Base-by-base conservation (phyloP, 2,797 vertebrate genomes). In the Borostomias antarcticus region DNA sequence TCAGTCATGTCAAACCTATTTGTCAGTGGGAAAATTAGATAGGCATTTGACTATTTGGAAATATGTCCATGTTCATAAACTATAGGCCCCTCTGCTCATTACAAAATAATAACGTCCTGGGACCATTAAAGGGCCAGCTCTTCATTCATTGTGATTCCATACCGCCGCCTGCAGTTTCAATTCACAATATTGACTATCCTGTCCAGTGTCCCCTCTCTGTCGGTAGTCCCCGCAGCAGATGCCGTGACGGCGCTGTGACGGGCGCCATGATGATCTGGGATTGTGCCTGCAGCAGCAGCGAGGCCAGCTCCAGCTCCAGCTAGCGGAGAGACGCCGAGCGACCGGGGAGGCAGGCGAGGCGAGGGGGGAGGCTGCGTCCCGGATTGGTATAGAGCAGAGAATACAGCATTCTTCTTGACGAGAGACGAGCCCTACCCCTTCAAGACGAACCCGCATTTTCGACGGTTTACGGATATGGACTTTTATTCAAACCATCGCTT, bases 191-290 rank as follows among this genome's bases (percentile, higher is more conserved):
- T 85, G 80, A 76, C 83, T 79, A 69, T 73, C 70, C 63, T 76
- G n/a, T 6, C 68, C 68, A 26, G 40, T 56, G 69, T 82, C 62
- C 56, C 74, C 1, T 40, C 61, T 21, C 54, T 19, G 57, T 66
- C 56, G 29, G 79, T 73, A 83, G 85, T 73, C 82, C 87, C 85
- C 67, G 81, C 84, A 86, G 87, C 88, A 90, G 90, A 88, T 88
- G 88, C 88, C 83, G 78, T 86, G 84, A 68, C 60, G 64, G 59
- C 64, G 23, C 32, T 62, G 52, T 78, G 79, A 82, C 84, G 82
- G 91, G 76, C 85, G 90, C 91, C 91, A 92, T 93, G 89, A 93
- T 92, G 89, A 87, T 82, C 88, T 85, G 85, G 87, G 89, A 77
- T 86, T 89, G 85, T 84, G 89, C 88, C 86, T 87, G 91, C 91